Percentiles rank a stretch among this genome's conserved stretches.
Conservation (phyloP, 1,140 invertebrate species). For the Panagrolaimus sp. region DNA sequence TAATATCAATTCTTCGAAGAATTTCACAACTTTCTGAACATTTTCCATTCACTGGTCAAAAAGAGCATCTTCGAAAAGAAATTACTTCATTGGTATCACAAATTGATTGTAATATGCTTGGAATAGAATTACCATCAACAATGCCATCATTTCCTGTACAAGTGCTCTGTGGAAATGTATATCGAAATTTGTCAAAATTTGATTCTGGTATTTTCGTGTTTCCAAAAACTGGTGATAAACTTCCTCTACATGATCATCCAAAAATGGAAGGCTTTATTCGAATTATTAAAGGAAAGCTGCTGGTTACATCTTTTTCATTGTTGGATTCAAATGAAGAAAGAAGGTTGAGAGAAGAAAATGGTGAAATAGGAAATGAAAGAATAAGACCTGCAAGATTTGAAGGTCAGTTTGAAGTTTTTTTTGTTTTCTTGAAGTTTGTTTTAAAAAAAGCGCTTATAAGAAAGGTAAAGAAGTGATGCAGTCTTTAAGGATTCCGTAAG, state of each 20-base stretch:
- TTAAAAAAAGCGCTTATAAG: no score
- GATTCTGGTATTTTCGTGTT: slow-evolving; percentile 34
- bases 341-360: background rate
- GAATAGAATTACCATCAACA: background rate
- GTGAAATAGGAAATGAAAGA: background rate
- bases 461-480: no score
- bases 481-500: no score
- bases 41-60: background rate
- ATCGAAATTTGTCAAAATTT: background rate
- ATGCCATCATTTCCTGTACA: background rate
- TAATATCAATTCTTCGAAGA: no score
- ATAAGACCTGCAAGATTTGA: slow-evolving; percentile 32
- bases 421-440: no score
- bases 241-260: slow-evolving; percentile 44
- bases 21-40: background rate
- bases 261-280: slow-evolving; percentile 38
- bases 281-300: slow-evolving; percentile 23
- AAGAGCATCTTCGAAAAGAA: background rate
- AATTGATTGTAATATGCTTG: background rate
- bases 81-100: background rate
- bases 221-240: slow-evolving; percentile 24
- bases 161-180: background rate
- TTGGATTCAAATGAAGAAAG: slow-evolving; percentile 25
- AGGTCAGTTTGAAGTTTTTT: slow-evolving; percentile 23
- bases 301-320: slow-evolving; percentile 33